Evolutionary conservation across 2,797 vertebrate genomes (phyloP).

Genomic region (Pipistrellus pipistrellus): DNA sequence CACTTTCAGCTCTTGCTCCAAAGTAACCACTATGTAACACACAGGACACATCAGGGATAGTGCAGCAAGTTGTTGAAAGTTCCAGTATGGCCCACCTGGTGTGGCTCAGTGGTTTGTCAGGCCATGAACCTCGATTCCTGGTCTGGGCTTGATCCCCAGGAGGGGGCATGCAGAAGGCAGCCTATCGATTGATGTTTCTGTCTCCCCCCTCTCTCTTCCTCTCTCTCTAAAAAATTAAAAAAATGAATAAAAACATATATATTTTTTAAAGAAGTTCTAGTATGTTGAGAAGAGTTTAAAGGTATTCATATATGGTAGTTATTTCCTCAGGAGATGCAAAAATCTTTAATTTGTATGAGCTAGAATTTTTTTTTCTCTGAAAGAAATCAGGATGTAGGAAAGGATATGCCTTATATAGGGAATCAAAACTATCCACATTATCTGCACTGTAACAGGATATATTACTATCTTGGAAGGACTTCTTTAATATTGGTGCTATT

Average conservation of each 20-base stretch:
- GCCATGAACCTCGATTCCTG: too few species aligned
- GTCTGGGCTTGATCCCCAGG: too few species aligned
- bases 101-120: too few species aligned
- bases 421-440: constrained; percentile 18
- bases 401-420: constrained; percentile 1
- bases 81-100: background rate
- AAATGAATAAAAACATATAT: too few species aligned
- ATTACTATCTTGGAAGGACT: constrained; percentile 43
- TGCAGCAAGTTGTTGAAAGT: background rate
- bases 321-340: constrained; percentile 42
- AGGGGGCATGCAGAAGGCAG: too few species aligned
- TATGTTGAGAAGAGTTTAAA: background rate
- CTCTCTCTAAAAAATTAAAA: too few species aligned
- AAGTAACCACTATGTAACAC: background rate
- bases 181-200: too few species aligned
- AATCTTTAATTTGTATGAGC: background rate
- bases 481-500: constrained; percentile 14
- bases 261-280: background rate
- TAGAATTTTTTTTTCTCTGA: background rate
- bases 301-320: background rate
- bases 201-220: too few species aligned
- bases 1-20: background rate
- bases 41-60: background rate
- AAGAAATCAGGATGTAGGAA: constrained; percentile 26
- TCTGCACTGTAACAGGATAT: background rate